Evolutionary conservation across 2,888 invertebrate species (phyloP).

Genomic region (Crossocerus cetratus): DNA sequence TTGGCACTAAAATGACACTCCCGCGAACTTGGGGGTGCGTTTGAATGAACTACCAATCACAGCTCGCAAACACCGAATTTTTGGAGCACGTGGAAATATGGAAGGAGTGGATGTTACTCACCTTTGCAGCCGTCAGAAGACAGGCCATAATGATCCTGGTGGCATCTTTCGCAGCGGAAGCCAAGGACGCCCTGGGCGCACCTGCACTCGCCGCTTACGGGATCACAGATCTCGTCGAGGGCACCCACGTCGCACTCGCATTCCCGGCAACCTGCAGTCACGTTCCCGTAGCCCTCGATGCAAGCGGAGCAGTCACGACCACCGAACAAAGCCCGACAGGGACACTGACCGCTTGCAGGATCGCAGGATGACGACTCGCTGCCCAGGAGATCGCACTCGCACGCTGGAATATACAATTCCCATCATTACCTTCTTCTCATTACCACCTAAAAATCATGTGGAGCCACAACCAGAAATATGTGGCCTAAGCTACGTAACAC

Average conservation of each 20-base stretch:
- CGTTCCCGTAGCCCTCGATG: slow-evolving; percentile 83
- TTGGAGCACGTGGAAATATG: too few relatives aligned
- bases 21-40: too few relatives aligned
- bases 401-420: slow-evolving; percentile 76
- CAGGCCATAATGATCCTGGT: slow-evolving; percentile 85
- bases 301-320: slow-evolving; percentile 83
- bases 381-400: slow-evolving; percentile 88
- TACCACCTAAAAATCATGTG: neutral
- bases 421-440: neutral
- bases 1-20: too few relatives aligned
- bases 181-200: slow-evolving; percentile 89
- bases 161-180: slow-evolving; percentile 86
- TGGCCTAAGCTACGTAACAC: too few relatives aligned
- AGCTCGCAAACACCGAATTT: too few relatives aligned
- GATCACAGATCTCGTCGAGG: slow-evolving; percentile 83
- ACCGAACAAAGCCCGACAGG: slow-evolving; percentile 84
- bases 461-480: neutral
- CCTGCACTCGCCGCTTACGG: slow-evolving; percentile 86
- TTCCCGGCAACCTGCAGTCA: slow-evolving; percentile 87
- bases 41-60: too few relatives aligned
- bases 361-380: slow-evolving; percentile 86
- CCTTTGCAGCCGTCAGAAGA: slow-evolving; percentile 83
- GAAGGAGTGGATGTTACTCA: slow-evolving; percentile 75
- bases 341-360: slow-evolving; percentile 85
- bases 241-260: slow-evolving; percentile 91